Conservation (phyloP, 2,888 invertebrate genomes). For the Metallyticus violacea region DNA sequence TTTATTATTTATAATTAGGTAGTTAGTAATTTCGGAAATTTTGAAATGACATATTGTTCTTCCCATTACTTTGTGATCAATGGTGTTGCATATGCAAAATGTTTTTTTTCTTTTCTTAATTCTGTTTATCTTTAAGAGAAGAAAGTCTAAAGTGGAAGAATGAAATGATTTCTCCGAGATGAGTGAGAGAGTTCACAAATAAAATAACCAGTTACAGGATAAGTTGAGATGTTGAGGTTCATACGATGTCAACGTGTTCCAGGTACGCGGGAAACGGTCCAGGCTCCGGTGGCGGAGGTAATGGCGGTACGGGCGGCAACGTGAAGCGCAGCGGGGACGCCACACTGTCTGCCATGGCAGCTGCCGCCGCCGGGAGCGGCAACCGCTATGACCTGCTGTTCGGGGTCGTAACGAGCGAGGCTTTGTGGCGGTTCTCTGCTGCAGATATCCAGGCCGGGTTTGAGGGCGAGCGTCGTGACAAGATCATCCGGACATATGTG, state of each 20-base stretch:
- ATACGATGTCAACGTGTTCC: not conserved
- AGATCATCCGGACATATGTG: slow-evolving; percentile 82
- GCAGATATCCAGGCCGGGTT: slow-evolving; percentile 76
- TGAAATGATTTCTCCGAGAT: too few species aligned
- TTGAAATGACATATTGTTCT: too few species aligned
- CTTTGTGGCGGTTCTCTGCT: slow-evolving; percentile 87
- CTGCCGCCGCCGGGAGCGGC: not conserved
- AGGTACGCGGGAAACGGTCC: not conserved
- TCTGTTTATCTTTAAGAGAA: too few species aligned
- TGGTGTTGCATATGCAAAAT: too few species aligned
- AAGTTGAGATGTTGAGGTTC: too few species aligned
- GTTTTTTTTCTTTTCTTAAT: too few species aligned
- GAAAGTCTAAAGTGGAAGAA: too few species aligned
- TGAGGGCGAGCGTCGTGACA: slow-evolving; percentile 82
- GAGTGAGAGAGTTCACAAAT: too few species aligned
- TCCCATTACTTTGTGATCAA: too few species aligned
- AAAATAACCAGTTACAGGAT: too few species aligned
- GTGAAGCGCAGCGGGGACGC: slow-evolving; percentile 59
- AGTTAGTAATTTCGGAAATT: too few species aligned
- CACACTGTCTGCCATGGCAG: slow-evolving; percentile 52
- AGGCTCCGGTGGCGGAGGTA: not conserved
- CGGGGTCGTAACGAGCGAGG: slow-evolving; percentile 88
- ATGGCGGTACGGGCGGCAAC: slow-evolving; percentile 53
- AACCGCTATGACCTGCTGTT: slow-evolving; percentile 78
- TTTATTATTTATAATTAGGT: too few species aligned